Evolutionary conservation across 2,888 invertebrate species (phyloP), one percentile per base, ranked within the genome.

Genomic region (Cryptocheilus praepositus): DNA sequence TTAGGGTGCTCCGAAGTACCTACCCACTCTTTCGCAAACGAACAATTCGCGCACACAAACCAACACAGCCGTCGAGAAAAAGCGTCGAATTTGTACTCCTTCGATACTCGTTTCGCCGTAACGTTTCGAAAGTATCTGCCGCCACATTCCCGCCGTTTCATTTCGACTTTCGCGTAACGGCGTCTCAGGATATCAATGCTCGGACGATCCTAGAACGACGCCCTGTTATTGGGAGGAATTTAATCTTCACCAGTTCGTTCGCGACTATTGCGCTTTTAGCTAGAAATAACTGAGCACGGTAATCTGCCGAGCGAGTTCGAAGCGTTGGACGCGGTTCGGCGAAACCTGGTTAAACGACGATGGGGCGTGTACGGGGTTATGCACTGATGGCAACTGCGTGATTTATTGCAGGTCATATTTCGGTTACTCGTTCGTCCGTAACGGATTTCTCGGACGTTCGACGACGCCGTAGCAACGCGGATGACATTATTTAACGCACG

Each of bases 91-190:
- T 78, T 79, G 76, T 79, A 78, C 62, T 54, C 64, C 59, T 7
- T 65, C 67, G 78, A 70, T 67, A 71, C 76, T 74, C 74, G 73
- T 71, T 74, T 70, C 76, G 74, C 78, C 78, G 78, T 78, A 78
- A 76, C 77, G 70, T 66, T 64, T 63, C 73, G 66, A 15, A 57
- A 71, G 69, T 71, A 66, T 66, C 61, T 65, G 46, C 73, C 71
- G 76, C 77, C 79, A 80, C 83, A 82, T 83, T 83, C 83, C 80
- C 72, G 78, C 63, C 49, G 73, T 84, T 83, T 84, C 83, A 83
- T 84, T 84, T 82, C 79, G 80, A 55, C 74, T 59, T 70, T 64
- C 65, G 55, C 70, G 67, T 63, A 65, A 67, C 71, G 51, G 61
- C 59, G 25, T 43, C 44, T 18, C 60, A 46, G 64, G 57, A 61